Percentiles rank a stretch among this genome's conserved stretches.
These are phyloP conservation scores for Halcyon senegalensis DNA, from an alignment of 2,113 vertebrate genomes.

Conservation along the genomic window DNA sequence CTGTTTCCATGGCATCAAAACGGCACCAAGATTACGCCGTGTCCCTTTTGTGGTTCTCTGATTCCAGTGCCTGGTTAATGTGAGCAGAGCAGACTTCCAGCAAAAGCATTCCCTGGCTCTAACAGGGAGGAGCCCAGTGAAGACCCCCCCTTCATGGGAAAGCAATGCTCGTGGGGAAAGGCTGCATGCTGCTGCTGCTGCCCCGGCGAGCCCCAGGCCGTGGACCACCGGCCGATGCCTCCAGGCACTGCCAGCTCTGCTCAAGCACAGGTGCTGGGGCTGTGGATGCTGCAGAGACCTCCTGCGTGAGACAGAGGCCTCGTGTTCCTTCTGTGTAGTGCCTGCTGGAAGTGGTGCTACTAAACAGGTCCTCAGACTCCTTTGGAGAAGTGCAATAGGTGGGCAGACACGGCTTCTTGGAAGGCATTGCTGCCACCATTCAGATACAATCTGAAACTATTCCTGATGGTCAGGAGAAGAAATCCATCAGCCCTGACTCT, in stretches of 20 bases:
- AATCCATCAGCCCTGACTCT: not conserved
- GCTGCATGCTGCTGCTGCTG: not conserved
- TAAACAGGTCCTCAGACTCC: not conserved
- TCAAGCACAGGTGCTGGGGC: accelerated
- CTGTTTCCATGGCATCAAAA: constrained; percentile 59
- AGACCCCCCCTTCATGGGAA: too few species aligned
- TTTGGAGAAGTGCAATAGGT: not conserved
- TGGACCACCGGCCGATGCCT: not conserved
- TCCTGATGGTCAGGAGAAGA: not conserved
- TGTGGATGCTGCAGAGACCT: not conserved
- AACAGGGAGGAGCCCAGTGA: accelerated
- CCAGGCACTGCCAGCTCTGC: not conserved
- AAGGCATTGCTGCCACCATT: not conserved
- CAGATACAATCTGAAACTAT: not conserved
- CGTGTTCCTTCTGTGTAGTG: not conserved
- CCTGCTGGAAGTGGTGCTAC: not conserved
- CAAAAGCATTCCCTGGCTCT: not conserved
- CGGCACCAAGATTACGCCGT: not conserved
- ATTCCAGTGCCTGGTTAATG: not conserved
- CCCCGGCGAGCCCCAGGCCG: not conserved
- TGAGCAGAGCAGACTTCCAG: not conserved
- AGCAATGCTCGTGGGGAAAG: accelerated
- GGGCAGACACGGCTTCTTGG: not conserved
- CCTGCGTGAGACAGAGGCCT: not conserved
- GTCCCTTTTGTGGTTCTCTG: not conserved